Conservation (phyloP, 2,113 vertebrate species). For the Poeciliopsis retropinna region DNA sequence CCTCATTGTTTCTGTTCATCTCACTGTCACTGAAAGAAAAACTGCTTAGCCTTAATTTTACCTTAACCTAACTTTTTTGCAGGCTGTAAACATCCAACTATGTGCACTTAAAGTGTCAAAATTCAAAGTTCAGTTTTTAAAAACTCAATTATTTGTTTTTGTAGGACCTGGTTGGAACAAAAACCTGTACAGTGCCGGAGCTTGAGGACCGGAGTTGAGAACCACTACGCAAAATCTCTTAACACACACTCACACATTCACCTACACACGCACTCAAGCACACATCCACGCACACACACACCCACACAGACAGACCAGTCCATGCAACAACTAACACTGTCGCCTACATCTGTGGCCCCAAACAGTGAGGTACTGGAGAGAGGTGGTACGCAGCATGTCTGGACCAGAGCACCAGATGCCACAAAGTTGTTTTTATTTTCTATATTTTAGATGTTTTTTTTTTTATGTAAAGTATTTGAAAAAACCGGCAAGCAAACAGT, state of each 20-base stretch:
- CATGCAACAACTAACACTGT: constrained; percentile 42
- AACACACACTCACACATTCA: constrained; percentile 37
- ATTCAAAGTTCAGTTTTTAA: constrained; percentile 77
- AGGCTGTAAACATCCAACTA: constrained; percentile 68
- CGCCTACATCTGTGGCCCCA: constrained; percentile 66
- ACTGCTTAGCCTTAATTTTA: constrained; percentile 69
- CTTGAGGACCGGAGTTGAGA: constrained; percentile 89
- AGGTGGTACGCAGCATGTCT: constrained; percentile 75
- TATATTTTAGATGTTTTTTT: constrained; percentile 70
- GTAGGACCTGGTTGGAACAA: constrained; percentile 89
- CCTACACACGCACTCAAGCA: background rate
- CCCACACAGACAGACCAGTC: constrained; percentile 25
- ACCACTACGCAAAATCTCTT: constrained; percentile 84
- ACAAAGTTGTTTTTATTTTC: constrained; percentile 78
- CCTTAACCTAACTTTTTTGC: constrained; percentile 71
- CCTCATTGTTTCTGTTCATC: constrained; percentile 77
- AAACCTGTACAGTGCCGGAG: constrained; percentile 87
- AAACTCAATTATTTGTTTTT: constrained; percentile 87
- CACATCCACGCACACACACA: constrained; percentile 9
- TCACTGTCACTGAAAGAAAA: constrained; percentile 72
- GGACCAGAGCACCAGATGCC: constrained; percentile 76
- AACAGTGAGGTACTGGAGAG: constrained; percentile 79
- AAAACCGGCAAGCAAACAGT: constrained; percentile 73
- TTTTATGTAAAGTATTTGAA: constrained; percentile 81
- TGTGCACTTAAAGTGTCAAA: constrained; percentile 72